These are phyloP conservation scores for Ceyx margarethae DNA, from an alignment of 2,113 vertebrate species.

Conservation along the genomic window DNA sequence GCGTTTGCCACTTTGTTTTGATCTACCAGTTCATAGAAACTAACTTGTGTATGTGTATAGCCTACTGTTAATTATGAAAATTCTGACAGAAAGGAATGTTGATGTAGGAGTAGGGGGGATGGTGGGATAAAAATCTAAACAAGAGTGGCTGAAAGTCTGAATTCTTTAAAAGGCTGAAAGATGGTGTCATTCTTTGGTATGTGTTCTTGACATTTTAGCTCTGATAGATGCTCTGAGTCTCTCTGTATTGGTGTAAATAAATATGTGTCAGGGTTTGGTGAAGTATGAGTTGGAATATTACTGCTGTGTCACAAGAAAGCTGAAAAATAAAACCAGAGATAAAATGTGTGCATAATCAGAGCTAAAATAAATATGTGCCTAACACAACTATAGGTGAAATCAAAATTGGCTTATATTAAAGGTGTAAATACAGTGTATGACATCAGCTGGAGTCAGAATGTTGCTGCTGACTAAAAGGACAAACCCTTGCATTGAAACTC, in stretches of 20 bases:
- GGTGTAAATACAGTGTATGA: not conserved
- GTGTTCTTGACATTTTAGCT: not conserved
- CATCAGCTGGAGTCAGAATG: not conserved
- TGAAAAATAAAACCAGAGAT: not conserved
- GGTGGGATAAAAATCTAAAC: not conserved
- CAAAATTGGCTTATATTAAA: not conserved
- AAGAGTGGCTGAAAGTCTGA: not conserved
- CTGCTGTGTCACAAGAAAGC: not conserved
- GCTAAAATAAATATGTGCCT: not conserved
- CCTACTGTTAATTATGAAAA: not conserved
- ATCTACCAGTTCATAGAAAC: not conserved
- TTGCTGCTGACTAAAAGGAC: not conserved
- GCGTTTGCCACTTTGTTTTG: not conserved
- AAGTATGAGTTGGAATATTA: not conserved
- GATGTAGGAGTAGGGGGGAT: not conserved
- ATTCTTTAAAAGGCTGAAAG: not conserved
- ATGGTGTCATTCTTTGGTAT: not conserved
- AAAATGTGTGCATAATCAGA: not conserved
- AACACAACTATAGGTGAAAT: not conserved
- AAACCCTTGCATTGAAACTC: not conserved
- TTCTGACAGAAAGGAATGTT: not conserved
- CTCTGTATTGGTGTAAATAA: not conserved
- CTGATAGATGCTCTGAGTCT: not conserved
- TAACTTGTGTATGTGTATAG: not conserved
- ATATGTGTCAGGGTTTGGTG: not conserved